phyloP scores from a whole-genome alignment of 2,113 vertebrate genomes.

The Nothocercus julius region DNA sequence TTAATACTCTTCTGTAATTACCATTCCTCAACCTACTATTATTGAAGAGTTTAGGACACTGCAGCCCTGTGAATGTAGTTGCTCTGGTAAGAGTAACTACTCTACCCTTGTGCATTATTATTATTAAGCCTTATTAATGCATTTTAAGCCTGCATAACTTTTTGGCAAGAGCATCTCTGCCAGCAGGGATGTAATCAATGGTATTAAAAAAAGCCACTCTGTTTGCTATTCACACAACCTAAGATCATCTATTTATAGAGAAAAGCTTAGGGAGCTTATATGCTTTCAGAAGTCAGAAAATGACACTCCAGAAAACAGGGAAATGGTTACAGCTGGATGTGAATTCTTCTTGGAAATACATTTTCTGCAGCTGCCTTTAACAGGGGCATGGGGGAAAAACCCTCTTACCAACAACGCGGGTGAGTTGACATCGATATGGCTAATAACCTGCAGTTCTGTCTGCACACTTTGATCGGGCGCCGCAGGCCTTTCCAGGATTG shows the following conservation, averaged over 20 bases:
- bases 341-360: not conserved
- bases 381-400: not conserved
- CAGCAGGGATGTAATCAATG: conserved; percentile 72
- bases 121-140: conserved; percentile 76
- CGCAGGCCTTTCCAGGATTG: conserved; percentile 76
- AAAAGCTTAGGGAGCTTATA: conserved; percentile 62
- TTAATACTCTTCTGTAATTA: conserved; percentile 79
- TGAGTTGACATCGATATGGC: conserved; percentile 82
- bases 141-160: conserved; percentile 74
- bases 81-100: conserved; percentile 69
- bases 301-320: not conserved
- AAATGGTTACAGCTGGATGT: not conserved
- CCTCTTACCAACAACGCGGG: conserved; percentile 81
- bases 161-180: conserved; percentile 72
- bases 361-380: not conserved
- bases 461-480: conserved; percentile 73
- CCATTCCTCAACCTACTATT: conserved; percentile 80
- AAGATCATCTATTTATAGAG: conserved; percentile 69
- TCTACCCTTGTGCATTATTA: conserved; percentile 51
- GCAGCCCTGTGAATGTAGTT: conserved; percentile 65
- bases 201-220: conserved; percentile 62
- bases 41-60: conserved; percentile 72
- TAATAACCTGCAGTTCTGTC: conserved; percentile 81
- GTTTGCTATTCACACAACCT: conserved; percentile 64
- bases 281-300: conserved; percentile 62